Conservation (phyloP, 2,888 invertebrate genomes). For the Eupithecia subumbrata region DNA sequence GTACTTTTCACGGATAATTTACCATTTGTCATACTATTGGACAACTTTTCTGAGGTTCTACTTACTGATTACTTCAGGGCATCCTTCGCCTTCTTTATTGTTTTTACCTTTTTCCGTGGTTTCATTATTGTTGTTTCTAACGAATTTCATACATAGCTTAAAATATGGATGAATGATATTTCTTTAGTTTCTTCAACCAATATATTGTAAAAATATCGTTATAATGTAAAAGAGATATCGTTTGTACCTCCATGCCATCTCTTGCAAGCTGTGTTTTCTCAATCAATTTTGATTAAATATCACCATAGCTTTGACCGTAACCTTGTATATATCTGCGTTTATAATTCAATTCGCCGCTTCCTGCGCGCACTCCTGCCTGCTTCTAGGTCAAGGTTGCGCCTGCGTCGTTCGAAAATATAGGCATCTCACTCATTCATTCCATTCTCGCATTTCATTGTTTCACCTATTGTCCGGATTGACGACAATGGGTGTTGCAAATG, state of each 20-base stretch:
- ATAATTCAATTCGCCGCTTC: conserved; percentile 33
- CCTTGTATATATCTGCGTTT: conserved; percentile 25
- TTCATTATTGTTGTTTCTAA: not conserved
- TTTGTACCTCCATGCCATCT: not conserved
- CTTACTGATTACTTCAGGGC: not conserved
- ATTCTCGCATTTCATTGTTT: conserved; percentile 32
- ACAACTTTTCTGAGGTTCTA: not conserved
- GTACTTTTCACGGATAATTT: not conserved
- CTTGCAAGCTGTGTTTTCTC: not conserved
- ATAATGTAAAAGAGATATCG: not conserved
- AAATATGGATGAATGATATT: not conserved
- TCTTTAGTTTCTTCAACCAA: not conserved
- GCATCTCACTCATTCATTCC: conserved; percentile 32
- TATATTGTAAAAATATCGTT: too few relatives aligned
- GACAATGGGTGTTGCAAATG: not conserved
- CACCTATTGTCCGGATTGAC: conserved; percentile 6
- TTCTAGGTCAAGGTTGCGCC: conserved; percentile 41
- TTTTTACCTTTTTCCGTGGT: not conserved
- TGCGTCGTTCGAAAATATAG: conserved; percentile 37
- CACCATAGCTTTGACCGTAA: conserved; percentile 27
- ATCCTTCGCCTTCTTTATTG: not conserved
- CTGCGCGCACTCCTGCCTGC: conserved; percentile 35
- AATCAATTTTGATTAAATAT: not conserved
- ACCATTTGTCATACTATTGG: not conserved
- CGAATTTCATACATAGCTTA: not conserved